These are phyloP conservation scores for Protaetia brevitarsis DNA, from an alignment of 1,140 invertebrate species.

Conservation along the genomic window DNA sequence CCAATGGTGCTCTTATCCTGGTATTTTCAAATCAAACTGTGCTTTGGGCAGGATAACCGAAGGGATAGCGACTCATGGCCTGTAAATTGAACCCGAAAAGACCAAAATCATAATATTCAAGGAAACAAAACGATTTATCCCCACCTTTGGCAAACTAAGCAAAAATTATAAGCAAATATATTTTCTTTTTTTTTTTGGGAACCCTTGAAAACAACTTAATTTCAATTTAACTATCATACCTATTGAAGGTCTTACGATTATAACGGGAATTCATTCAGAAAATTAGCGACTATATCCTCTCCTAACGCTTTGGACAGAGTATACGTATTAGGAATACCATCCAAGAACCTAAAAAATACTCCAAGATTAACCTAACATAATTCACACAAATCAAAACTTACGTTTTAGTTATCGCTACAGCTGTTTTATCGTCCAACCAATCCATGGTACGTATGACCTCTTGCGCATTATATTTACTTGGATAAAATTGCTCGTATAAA, in stretches of 20 bases:
- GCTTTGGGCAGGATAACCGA: too few relatives aligned
- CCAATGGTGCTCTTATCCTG: too few relatives aligned
- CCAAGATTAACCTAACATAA: not conserved
- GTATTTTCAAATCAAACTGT: too few relatives aligned
- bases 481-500: slow-evolving; percentile 58
- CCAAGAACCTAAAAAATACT: slow-evolving; percentile 60
- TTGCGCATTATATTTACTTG: slow-evolving; percentile 77
- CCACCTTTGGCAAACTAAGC: too few relatives aligned
- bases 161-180: too few relatives aligned
- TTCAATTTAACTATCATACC: slow-evolving; percentile 61
- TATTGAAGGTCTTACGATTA: slow-evolving; percentile 86
- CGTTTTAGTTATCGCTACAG: slow-evolving; percentile 63
- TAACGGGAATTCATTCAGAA: slow-evolving; percentile 66
- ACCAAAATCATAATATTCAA: too few relatives aligned
- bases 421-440: slow-evolving; percentile 79
- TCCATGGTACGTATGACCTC: slow-evolving; percentile 85
- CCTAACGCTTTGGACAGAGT: slow-evolving; percentile 85
- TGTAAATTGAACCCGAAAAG: too few relatives aligned
- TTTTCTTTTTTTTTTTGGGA: too few relatives aligned
- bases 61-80: too few relatives aligned
- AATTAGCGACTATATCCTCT: slow-evolving; percentile 67
- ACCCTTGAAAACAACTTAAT: too few relatives aligned
- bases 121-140: too few relatives aligned
- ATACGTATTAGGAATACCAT: slow-evolving; percentile 83
- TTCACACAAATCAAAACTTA: slow-evolving; percentile 19